Conservation (phyloP, 2,888 invertebrate genomes). For the Branchipolynoe longqiensis region DNA sequence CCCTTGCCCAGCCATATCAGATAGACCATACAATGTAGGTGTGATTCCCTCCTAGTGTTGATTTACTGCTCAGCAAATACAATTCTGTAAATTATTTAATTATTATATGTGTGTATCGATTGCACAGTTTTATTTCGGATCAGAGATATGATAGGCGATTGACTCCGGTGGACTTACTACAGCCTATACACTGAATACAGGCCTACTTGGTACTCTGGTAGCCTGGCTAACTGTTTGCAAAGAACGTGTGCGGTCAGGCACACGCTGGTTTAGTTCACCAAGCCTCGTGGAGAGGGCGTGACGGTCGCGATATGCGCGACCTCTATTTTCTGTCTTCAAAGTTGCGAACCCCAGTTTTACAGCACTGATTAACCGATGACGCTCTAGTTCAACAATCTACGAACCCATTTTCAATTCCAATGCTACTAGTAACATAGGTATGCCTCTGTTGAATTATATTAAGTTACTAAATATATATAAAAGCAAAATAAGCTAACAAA, state of each 20-base stretch:
- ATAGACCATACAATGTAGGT: no score
- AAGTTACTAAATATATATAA: not conserved
- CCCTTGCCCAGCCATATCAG: no score
- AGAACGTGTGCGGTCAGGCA: not conserved
- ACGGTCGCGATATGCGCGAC: conserved; percentile 50
- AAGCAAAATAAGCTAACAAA: not conserved
- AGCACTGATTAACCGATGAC: conserved; percentile 7
- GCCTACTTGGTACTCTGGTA: no score
- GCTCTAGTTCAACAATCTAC: not conserved
- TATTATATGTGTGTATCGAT: no score
- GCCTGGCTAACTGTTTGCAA: no score
- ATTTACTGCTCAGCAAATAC: no score
- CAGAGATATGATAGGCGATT: no score
- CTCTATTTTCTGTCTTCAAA: conserved; percentile 57
- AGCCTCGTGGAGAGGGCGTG: conserved; percentile 49
- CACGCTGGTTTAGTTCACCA: not conserved
- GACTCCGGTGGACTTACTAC: no score
- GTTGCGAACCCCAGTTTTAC: conserved; percentile 60
- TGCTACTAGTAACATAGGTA: not conserved
- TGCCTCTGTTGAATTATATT: not conserved
- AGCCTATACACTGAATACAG: no score
- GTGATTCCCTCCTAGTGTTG: no score
- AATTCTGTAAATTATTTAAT: no score
- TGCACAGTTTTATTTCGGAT: no score
- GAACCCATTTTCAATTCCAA: not conserved